Evolutionary conservation across 1,140 invertebrate genomes (phyloP).

Genomic region (Zeugodacus cucurbitae): DNA sequence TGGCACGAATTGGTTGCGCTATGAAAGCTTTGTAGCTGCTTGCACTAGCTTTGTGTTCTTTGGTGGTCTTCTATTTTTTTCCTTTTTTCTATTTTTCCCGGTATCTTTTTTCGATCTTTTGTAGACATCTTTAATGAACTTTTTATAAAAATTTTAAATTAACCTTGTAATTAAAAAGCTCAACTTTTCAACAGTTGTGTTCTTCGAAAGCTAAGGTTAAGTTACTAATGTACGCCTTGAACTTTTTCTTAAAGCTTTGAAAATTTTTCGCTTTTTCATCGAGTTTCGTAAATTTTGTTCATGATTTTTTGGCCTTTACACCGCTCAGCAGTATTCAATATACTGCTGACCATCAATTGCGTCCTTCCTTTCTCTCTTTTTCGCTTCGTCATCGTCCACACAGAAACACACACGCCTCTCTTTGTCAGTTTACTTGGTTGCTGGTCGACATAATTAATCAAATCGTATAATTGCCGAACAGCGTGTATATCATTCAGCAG

Average conservation of each 20-base stretch:
- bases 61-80: not conserved
- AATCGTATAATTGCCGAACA: not conserved
- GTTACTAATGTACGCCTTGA: not conserved
- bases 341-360: not conserved
- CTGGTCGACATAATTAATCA: slow-evolving; percentile 30
- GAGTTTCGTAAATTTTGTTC: not conserved
- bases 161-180: not conserved
- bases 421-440: not conserved
- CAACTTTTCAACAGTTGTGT: not conserved
- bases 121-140: too few species aligned
- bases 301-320: not conserved
- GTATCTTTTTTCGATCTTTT: too few species aligned
- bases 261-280: not conserved
- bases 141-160: not conserved
- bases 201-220: not conserved
- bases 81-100: not conserved
- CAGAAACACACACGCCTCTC: too few species aligned
- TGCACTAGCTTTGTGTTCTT: not conserved
- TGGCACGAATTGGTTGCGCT: not conserved
- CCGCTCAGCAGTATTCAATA: not conserved
- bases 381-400: not conserved
- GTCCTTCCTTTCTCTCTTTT: not conserved
- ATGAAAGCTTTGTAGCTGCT: not conserved
- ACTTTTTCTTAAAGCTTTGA: not conserved
- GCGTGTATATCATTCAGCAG: too few species aligned